Base-by-base conservation (phyloP, 2,113 vertebrate genomes). In the Heptranchias perlo region DNA sequence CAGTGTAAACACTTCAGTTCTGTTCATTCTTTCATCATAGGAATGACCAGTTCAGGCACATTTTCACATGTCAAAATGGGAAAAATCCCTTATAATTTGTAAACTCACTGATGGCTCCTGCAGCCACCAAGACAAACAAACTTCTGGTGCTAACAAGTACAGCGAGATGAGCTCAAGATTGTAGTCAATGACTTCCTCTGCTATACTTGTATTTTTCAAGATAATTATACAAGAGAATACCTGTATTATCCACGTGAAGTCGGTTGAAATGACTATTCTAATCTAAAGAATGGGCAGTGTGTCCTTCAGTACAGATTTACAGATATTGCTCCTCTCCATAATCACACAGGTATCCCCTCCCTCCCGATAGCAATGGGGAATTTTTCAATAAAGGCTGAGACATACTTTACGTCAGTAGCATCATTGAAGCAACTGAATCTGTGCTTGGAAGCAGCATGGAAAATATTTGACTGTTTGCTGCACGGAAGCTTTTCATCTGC, bases 401-500 rank as follows among this genome's bases (percentile, higher is more conserved):
- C 8, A n/a, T 91, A 52, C 25, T 91, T 91, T 58, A 44, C 44
- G 58, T 91, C 25, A 91, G 28, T 91, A 52, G 87, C 31, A 54
- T 54, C 21, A 91, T 31, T 91, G 49, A 91, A 91, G 13, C 49
- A 91, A 28, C 52, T 31, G 28, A 58, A 13, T 76, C 25, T 8
- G 35, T 76, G 25, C 69, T 76, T 54, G 49, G 4, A 58, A 58
- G 87, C 28, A 87, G 52, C 49, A 58, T 91, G 87, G 49, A 0
- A 31, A 58, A 91, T 5, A 8, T 52, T 87, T 31, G 87, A 58
- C 8, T 35, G 25, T 23, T 82, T 28, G 87, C 87, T 58, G 18
- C 44, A 91, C 58, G 87, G 52, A 52, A 91, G 49, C 87, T 91
- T 82, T 28, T 58, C 87, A 91, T 91, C 87, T 91, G 87, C 21